Percentiles rank a stretch among this genome's conserved stretches.
Evolutionary conservation across 2,888 invertebrate species (phyloP).

Genomic region (Frankliniella fusca): DNA sequence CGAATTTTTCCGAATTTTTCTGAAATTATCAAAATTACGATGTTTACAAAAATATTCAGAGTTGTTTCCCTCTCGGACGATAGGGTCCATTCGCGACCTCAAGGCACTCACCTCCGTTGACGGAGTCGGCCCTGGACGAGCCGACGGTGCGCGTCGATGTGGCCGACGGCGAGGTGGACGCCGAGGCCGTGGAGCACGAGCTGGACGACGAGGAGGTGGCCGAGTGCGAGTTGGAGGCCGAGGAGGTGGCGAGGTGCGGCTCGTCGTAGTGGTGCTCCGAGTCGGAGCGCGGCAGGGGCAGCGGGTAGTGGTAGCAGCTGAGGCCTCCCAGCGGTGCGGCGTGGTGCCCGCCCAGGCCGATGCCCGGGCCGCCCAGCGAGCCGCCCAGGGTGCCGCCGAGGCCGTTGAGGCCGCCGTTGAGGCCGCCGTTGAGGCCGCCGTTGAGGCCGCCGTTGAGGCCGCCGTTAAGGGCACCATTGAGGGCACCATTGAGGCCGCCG

Average conservation of each 20-base stretch:
- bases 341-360: not conserved
- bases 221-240: not conserved
- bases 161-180: constrained; percentile 17
- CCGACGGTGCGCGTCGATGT: not conserved
- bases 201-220: not conserved
- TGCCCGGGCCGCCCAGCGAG: not conserved
- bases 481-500: not conserved
- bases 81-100: too few relatives aligned
- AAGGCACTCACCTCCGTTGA: constrained; percentile 7
- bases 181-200: constrained; percentile 15
- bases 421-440: not conserved
- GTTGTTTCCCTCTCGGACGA: too few relatives aligned
- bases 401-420: not conserved
- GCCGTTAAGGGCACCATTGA: not conserved
- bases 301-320: constrained; percentile 75
- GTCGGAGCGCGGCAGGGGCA: constrained; percentile 57
- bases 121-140: constrained; percentile 3
- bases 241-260: constrained; percentile 66
- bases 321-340: not conserved
- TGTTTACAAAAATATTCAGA: too few relatives aligned
- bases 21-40: too few relatives aligned
- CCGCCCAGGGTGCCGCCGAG: not conserved
- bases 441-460: constrained; percentile 18
- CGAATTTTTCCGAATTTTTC: too few relatives aligned
- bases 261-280: constrained; percentile 88